Conservation (phyloP, 2,888 invertebrate species). For the Diabrotica balteata region DNA sequence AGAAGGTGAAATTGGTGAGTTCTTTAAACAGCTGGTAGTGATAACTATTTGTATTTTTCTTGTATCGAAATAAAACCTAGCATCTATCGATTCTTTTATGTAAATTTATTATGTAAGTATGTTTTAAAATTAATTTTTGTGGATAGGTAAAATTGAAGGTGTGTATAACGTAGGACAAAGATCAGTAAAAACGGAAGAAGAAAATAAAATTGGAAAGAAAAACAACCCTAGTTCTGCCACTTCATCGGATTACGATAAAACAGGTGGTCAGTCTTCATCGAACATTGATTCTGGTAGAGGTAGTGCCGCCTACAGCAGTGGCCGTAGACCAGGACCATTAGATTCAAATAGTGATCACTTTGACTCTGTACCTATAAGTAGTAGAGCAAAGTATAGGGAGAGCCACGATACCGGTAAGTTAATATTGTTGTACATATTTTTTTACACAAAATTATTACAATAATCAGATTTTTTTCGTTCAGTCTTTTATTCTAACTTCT, state of each 20-base stretch:
- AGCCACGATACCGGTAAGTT: conserved; percentile 34
- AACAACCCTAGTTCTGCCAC: conserved; percentile 67
- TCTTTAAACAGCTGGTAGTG: no score
- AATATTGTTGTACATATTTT: not conserved
- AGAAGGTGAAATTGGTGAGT: conserved; percentile 50
- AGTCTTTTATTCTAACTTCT: not conserved
- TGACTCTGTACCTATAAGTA: conserved; percentile 59
- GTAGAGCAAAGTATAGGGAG: conserved; percentile 48
- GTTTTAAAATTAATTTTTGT: conserved; percentile 6
- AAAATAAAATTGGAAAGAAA: conserved; percentile 55
- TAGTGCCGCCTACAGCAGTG: conserved; percentile 82
- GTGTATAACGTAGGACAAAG: conserved; percentile 66
- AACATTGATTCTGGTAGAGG: conserved; percentile 82
- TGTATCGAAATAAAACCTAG: not conserved
- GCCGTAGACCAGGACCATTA: conserved; percentile 64
- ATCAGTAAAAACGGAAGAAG: conserved; percentile 61
- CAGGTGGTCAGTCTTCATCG: conserved; percentile 74
- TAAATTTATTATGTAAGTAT: no score
- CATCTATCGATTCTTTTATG: no score
- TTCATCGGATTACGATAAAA: conserved; percentile 79
- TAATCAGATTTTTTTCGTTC: not conserved
- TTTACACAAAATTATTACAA: not conserved
- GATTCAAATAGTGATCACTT: conserved; percentile 68
- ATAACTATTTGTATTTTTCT: no score
- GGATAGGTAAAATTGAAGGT: conserved; percentile 61